A percentile compares a stretch with the other conserved stretches of the same genome.
Evolutionary conservation across 1,140 invertebrate genomes (phyloP).

Genomic region (Oedothorax gibbosus): DNA sequence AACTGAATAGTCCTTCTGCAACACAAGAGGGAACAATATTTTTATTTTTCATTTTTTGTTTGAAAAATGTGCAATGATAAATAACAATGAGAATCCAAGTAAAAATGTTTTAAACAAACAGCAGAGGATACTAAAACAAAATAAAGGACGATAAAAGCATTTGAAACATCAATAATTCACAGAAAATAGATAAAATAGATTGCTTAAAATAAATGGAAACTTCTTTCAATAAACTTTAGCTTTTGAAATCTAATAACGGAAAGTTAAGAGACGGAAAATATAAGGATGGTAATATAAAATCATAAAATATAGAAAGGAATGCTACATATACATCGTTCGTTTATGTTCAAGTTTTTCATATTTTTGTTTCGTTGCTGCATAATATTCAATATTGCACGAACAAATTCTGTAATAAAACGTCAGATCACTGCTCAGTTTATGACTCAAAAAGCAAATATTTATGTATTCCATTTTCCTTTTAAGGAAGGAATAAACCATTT

Average conservation of each 20-base stretch:
- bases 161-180: neutral
- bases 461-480: slow-evolving; percentile 43
- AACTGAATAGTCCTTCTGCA: neutral
- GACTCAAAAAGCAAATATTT: slow-evolving; percentile 54
- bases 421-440: slow-evolving; percentile 39
- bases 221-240: slow-evolving; percentile 20
- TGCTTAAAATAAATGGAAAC: neutral
- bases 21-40: neutral
- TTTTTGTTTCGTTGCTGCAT: slow-evolving; percentile 6
- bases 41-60: neutral
- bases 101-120: neutral
- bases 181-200: slow-evolving; percentile 3
- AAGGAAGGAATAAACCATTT: neutral
- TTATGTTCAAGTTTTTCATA: slow-evolving; percentile 11
- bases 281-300: neutral
- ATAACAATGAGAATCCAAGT: neutral
- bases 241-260: slow-evolving; percentile 48
- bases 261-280: slow-evolving; percentile 15
- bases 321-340: slow-evolving; percentile 20
- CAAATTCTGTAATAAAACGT: slow-evolving; percentile 46
- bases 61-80: neutral
- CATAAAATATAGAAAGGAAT: neutral
- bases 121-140: neutral
- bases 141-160: neutral
- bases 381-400: slow-evolving; percentile 49